A percentile compares a stretch with the other conserved stretches of the same genome.
Evolutionary conservation across 2,113 vertebrate genomes (phyloP).

Genomic region (Spea multiplicata): DNA sequence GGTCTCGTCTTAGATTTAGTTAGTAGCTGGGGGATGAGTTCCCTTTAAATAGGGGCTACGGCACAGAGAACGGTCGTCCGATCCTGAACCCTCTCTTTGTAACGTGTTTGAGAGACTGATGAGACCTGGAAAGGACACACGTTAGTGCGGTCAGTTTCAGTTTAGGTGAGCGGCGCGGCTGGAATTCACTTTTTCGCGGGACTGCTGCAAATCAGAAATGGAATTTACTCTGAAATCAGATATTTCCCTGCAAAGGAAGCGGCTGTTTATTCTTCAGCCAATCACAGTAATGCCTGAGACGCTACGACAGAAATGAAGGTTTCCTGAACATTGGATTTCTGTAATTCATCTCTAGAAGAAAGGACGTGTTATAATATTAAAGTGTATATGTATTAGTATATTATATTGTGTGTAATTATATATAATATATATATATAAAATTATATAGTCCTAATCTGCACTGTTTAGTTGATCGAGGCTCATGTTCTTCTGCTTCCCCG

Average conservation of each 20-base stretch:
- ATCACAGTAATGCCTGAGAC: neutral
- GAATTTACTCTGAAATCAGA: constrained; percentile 37
- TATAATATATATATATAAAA: too few species aligned
- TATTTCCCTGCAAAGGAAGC: constrained; percentile 16
- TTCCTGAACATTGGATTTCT: neutral
- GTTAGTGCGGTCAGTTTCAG: neutral
- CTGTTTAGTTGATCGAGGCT: too few species aligned
- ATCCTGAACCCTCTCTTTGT: neutral
- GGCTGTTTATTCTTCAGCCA: constrained; percentile 23
- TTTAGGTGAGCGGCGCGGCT: neutral
- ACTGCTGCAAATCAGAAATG: constrained; percentile 11
- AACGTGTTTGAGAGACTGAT: neutral
- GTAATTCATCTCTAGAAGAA: neutral
- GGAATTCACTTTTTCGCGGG: constrained; percentile 1
- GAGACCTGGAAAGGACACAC: neutral
- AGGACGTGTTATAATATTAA: too few species aligned
- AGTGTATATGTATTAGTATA: too few species aligned
- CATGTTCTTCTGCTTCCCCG: too few species aligned
- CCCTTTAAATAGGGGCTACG: neutral
- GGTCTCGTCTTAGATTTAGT: too few species aligned
- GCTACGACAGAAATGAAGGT: neutral
- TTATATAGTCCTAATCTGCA: too few species aligned
- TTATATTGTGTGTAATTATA: too few species aligned
- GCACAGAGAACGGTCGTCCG: neutral
- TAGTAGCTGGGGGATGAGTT: neutral